A percentile compares a stretch with the other conserved stretches of the same genome.
phyloP scores from a whole-genome alignment of 2,797 vertebrate species.

The Halcyon leucocephala region DNA sequence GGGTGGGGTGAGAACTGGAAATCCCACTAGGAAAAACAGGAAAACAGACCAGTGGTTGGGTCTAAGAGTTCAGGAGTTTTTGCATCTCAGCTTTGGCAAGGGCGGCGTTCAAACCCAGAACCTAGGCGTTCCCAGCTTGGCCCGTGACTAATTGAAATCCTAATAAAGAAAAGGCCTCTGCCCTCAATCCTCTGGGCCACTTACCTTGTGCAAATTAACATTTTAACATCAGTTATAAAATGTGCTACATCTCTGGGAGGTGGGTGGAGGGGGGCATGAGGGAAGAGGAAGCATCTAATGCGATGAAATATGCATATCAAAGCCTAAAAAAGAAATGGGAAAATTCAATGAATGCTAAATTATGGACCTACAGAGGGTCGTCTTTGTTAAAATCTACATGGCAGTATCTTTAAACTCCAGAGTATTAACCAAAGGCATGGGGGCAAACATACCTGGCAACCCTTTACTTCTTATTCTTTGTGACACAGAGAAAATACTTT shows the following conservation, averaged over 20 bases:
- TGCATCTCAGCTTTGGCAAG: constrained; percentile 20
- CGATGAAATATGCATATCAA: constrained; percentile 79
- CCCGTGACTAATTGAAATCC: constrained; percentile 75
- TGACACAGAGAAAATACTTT: constrained; percentile 67
- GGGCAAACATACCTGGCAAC: constrained; percentile 74
- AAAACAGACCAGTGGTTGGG: constrained; percentile 11
- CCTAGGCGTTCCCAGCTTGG: constrained; percentile 59
- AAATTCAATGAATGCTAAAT: constrained; percentile 79
- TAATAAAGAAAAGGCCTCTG: constrained; percentile 75
- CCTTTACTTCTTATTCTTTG: constrained; percentile 72
- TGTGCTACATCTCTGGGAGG: constrained; percentile 68
- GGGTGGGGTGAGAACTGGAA: constrained; percentile 35
- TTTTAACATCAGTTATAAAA: constrained; percentile 78
- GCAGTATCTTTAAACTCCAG: constrained; percentile 74
- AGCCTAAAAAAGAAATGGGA: constrained; percentile 66
- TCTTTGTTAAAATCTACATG: constrained; percentile 68
- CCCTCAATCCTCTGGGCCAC: constrained; percentile 70
- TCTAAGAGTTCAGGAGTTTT: not conserved
- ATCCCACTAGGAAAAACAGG: constrained; percentile 37
- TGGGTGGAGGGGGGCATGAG: not conserved
- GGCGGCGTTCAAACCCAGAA: constrained; percentile 28
- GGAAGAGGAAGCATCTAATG: constrained; percentile 66
- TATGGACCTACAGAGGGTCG: constrained; percentile 69
- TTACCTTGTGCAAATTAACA: constrained; percentile 78
- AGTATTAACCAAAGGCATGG: constrained; percentile 73